Base-by-base conservation (phyloP, 2,113 vertebrate species). In the Zosterops hypoxanthus region DNA sequence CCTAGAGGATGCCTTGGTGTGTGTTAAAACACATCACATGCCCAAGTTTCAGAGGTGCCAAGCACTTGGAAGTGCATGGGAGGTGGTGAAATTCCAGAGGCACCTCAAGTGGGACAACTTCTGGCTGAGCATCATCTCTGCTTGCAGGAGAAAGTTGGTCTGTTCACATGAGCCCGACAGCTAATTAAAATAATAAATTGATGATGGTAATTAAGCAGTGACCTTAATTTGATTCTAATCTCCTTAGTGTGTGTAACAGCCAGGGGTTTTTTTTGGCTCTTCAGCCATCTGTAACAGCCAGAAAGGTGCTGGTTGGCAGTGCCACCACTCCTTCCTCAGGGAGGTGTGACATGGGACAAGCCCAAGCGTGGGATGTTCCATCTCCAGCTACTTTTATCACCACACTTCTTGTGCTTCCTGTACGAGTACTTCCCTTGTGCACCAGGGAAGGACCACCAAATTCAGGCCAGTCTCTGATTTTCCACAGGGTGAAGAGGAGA, bases 181-280 rank as follows among this genome's bases (percentile, higher is more conserved):
- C 88, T 83, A 42, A 63, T 92, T 94, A 72, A 82, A 60, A 72
- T 72, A 68, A 85, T 85, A 82, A 82, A 88, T 78, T 81, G 76
- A 42, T 73, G 82, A 26, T 66, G 82, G 50, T 77, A 92, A 93
- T 95, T 88, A 93, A 75, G 60, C 68, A 36, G 44, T 41, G 88
- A n/a, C 68, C 56, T 90, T 93, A 61, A 77, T 93, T 92, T 76
- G 86, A 66, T 86, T 77, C 33, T 94, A 24, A 88, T 77, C 90
- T 93, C 46, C 61, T 82, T 34, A 55, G 42, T 29, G 46, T 6
- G 29, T 41, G 71, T 46, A 41, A 2, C 36, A 85, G 66, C 4
- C 71, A 18, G 82, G 47, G 56, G 17, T 70, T 20, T 72, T 29
- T 72, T 29, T 52, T 88, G 90, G 82, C 70, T 88, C 42, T 26